Evolutionary conservation across 2,113 vertebrate species (phyloP).

Genomic region (Pseudorhombus dupliciocellatus): DNA sequence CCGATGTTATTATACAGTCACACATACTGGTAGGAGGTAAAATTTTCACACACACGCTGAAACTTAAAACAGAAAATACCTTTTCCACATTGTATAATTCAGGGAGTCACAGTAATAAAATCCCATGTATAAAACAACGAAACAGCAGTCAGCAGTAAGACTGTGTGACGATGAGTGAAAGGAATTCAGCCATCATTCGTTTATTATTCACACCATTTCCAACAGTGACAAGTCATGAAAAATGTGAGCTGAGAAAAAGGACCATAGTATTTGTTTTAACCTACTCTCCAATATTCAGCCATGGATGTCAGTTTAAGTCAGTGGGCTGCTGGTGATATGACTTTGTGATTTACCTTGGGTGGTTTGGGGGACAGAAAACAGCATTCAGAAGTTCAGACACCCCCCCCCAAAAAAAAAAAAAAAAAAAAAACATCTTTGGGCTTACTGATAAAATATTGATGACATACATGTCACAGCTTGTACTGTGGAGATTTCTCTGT

Average conservation of each 20-base stretch:
- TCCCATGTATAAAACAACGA: not conserved
- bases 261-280: not conserved
- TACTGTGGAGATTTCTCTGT: conserved; percentile 53
- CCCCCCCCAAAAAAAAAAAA: too few species aligned
- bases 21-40: not conserved
- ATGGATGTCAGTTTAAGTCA: conserved; percentile 15
- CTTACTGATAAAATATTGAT: conserved; percentile 65
- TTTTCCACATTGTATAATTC: not conserved
- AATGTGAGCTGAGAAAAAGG: not conserved
- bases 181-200: not conserved
- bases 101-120: not conserved
- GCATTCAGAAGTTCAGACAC: conserved; percentile 45
- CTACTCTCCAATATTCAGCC: not conserved
- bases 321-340: conserved; percentile 17
- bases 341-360: conserved; percentile 46
- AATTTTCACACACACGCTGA: too few species aligned
- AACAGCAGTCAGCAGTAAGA: not conserved
- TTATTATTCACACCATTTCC: not conserved
- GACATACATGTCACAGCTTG: conserved; percentile 67
- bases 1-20: not conserved
- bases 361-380: conserved; percentile 21
- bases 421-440: conserved; percentile 36
- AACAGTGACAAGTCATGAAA: not conserved
- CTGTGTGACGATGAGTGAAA: not conserved
- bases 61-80: not conserved